Percentiles rank a stretch among this genome's conserved stretches.
Evolutionary conservation across 2,113 vertebrate genomes (phyloP).

Genomic region (Symphodus melops): DNA sequence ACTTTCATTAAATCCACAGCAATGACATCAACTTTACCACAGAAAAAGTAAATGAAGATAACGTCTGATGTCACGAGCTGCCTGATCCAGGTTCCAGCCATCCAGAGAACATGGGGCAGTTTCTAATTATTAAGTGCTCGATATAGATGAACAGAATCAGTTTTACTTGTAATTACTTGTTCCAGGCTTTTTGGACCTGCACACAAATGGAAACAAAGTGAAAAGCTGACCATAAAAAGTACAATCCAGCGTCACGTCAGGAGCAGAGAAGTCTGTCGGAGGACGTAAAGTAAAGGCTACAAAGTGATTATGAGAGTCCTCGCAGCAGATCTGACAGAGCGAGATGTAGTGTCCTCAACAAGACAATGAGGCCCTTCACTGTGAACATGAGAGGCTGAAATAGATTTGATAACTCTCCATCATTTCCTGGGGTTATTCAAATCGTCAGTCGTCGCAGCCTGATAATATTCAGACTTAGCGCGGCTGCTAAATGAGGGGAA

Average conservation of each 20-base stretch:
- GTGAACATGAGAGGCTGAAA: not conserved
- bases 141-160: not conserved
- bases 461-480: constrained; percentile 2
- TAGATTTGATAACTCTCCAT: not conserved
- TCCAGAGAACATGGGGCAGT: not conserved
- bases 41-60: too few species aligned
- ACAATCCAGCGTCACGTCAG: not conserved
- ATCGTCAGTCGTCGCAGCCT: not conserved
- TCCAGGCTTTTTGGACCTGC: not conserved
- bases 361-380: not conserved
- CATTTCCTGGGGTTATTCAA: constrained; percentile 2
- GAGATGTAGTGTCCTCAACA: not conserved
- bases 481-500: not conserved
- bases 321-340: not conserved
- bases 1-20: too few species aligned
- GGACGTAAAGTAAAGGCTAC: not conserved
- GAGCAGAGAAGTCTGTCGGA: not conserved
- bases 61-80: too few species aligned
- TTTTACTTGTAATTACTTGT: not conserved
- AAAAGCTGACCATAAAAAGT: not conserved
- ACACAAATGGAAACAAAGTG: not conserved
- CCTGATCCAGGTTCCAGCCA: too few species aligned
- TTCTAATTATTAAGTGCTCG: not conserved
- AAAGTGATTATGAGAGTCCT: not conserved
- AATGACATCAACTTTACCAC: too few species aligned